Percentiles rank a stretch among this genome's conserved stretches.
phyloP scores from a whole-genome alignment of 2,113 vertebrate genomes.

The Trinectes maculatus region DNA sequence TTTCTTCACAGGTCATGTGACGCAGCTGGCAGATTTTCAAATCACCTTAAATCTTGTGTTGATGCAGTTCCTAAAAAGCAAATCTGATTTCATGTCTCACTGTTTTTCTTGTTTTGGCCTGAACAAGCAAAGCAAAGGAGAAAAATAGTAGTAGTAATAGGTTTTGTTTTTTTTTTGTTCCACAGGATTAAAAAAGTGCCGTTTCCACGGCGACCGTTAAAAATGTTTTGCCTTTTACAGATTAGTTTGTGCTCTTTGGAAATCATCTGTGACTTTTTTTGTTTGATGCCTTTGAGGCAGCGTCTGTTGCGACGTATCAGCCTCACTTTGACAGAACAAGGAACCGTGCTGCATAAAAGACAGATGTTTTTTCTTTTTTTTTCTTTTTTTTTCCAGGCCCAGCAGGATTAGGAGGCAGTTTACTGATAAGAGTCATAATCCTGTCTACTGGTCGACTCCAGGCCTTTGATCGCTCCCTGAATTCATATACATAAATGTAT shows the following conservation, averaged over 20 bases:
- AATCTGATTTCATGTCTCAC: slow-evolving; percentile 25
- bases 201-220: slow-evolving; percentile 24
- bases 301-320: slow-evolving; percentile 33
- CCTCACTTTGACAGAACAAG: slow-evolving; percentile 32
- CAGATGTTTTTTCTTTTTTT: too few species aligned
- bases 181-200: background rate
- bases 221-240: slow-evolving; percentile 21
- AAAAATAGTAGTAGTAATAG: slow-evolving; percentile 25
- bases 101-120: too few species aligned
- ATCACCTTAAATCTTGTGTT: too few species aligned
- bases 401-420: slow-evolving; percentile 55
- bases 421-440: slow-evolving; percentile 64
- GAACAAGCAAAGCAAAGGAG: slow-evolving; percentile 16
- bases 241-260: slow-evolving; percentile 46
- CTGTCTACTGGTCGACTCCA: slow-evolving; percentile 48
- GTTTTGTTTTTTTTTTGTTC: slow-evolving; percentile 28
- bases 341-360: slow-evolving; percentile 3
- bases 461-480: slow-evolving; percentile 61
- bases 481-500: slow-evolving; percentile 54
- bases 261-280: slow-evolving; percentile 38
- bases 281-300: slow-evolving; percentile 35
- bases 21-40: slow-evolving; percentile 26
- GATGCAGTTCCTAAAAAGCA: slow-evolving; percentile 20
- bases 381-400: slow-evolving; percentile 36
- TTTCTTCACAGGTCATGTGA: too few species aligned